Conservation (phyloP, 2,113 vertebrate genomes). For the Onychorhynchus coronatus region DNA sequence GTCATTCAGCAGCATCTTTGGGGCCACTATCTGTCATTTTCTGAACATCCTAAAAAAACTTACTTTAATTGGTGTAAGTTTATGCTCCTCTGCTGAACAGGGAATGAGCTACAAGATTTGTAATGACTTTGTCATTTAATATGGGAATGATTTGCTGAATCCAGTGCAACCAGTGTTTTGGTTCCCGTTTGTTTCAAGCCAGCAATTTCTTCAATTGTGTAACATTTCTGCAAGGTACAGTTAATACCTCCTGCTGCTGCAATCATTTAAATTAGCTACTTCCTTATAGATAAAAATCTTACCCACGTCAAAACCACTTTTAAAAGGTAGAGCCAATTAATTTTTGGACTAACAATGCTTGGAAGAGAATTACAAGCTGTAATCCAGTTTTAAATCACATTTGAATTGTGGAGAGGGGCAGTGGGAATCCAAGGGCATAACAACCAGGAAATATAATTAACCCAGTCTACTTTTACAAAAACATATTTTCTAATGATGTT, state of each 20-base stretch:
- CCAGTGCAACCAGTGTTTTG: not conserved
- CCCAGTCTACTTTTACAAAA: not conserved
- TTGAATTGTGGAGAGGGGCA: not conserved
- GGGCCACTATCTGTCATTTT: rapidly evolving
- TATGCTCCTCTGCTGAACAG: not conserved
- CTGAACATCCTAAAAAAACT: not conserved
- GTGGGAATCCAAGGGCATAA: not conserved
- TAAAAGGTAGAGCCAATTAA: conserved; percentile 17
- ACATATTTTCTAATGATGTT: not conserved
- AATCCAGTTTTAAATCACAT: conserved; percentile 7
- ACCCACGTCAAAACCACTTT: conserved; percentile 1
- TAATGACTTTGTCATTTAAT: not conserved
- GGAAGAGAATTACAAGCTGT: not conserved
- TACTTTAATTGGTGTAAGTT: not conserved
- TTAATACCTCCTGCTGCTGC: conserved; percentile 6
- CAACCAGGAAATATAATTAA: not conserved
- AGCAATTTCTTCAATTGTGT: not conserved
- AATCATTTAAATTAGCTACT: conserved; percentile 29
- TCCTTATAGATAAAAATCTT: conserved; percentile 42
- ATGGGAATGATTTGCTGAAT: not conserved
- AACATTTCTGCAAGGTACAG: conserved; percentile 42
- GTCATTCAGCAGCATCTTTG: not conserved
- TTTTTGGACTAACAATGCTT: not conserved
- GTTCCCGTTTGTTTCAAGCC: not conserved
- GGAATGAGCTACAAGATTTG: not conserved